Evolutionary conservation across 1,140 invertebrate genomes (phyloP), one percentile per base, ranked within the genome.

Genomic region (Monochamus saltuarius): DNA sequence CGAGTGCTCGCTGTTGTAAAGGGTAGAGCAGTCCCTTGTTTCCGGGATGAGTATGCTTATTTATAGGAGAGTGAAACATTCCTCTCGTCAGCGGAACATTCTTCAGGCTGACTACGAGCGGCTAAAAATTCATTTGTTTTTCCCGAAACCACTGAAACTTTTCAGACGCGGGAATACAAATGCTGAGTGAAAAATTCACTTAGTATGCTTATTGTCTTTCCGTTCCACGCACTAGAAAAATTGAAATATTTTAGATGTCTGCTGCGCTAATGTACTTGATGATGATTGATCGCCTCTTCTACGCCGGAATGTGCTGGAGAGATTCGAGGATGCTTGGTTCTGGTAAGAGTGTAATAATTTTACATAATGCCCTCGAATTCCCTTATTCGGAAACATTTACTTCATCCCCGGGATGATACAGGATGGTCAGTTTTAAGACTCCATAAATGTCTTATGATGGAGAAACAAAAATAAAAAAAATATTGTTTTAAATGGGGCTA

Each of bases 121-220:
- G 58, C 47, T 65, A 56, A 61, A 67, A 67, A 65, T 65, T 64
- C 65, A 67, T 67, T 67, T 67, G 65, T 67, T 67, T 65, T 65
- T 64, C 54, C 47, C 16, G 56, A 58, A 64, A 67, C 65, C 65
- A 62, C 62, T 59, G 56, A 65, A 67, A 67, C 42, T 67, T 67
- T 65, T 59, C 65, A 61, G 56, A 60, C 58, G 16, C 38, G 36
- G 36, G 62, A 59, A 67, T 67, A 67, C 62, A 67, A 67, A 67
- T 67, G 65, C 60, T 59, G 59, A 67, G 65, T 67, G 65, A 55
- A 65, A 67, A 67, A 67, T 67, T 67, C 65, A 67, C 62, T 67
- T 57, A 67, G 56, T 60, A 61, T 61, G 65, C 62, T 56, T 59
- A 64, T 65, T 67, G 65, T 67, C 61, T 65, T 67, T 58, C 34